Evolutionary conservation across 1,140 invertebrate species (phyloP), one percentile per base, ranked within the genome.

Genomic region (Eueides isabella): DNA sequence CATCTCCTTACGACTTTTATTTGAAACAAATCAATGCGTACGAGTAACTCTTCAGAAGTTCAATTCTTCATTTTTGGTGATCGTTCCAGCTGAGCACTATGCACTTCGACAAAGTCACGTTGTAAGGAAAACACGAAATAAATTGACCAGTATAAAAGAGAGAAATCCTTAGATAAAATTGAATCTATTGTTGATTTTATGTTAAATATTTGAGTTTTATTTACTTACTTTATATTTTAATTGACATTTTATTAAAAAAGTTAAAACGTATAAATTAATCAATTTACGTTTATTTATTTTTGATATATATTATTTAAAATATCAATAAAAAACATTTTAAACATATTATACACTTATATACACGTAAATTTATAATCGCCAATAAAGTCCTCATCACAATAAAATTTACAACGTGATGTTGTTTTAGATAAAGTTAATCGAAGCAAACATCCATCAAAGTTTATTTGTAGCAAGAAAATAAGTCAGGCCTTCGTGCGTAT

Each of bases 401-500:
- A 23, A 33, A 71, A 26, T 61, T 35, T 12, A 64, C 35, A 55
- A 55, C 48, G 48, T 55, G 55, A 28, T 29, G 41, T 38, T 29
- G 35, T 72, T 66, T 72, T 33, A 33, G 44, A 31, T 48, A 64
- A 55, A 26, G n/a, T 19, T 55, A 65, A 64, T 71, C 38, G 30
- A 55, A 72, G 19, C 63, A 12, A 28, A 29, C 6, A 72, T 63
- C 38, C 16, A 33, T 48, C 61, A 63, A 48, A 62, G 63, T 12
- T 72, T n/a, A 64, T 63, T 68, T 55, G 19, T 61, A 61, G 28
- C 33, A 61, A 68, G 74, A 71, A 75, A 77, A 65, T 61, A 63
- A 72, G 31, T 66, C 64, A 71, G 75, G 73, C 73, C 44, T 71
- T 74, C 33, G 72, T 74, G 75, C 65, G 68, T 76, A 78, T 80